Evolutionary conservation across 1,140 invertebrate species (phyloP).

Genomic region (Macrostomum lignano): DNA sequence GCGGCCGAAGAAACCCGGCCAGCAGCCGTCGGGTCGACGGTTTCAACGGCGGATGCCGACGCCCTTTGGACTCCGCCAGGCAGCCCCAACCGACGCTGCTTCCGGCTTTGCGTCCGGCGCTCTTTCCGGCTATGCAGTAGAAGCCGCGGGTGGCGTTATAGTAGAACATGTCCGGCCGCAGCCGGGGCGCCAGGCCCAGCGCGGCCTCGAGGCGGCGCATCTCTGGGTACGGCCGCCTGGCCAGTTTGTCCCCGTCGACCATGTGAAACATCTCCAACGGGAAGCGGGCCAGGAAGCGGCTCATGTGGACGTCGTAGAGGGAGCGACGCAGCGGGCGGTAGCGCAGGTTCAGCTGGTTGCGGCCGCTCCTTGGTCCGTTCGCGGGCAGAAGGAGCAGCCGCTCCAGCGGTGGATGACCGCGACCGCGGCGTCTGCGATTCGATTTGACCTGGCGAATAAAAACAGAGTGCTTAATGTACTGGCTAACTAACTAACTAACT

Average conservation of each 20-base stretch:
- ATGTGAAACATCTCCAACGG: conserved; percentile 48
- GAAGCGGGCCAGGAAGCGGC: conserved; percentile 52
- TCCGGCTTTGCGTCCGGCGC: not conserved
- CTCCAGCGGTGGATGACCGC: no score
- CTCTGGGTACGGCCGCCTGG: conserved; percentile 52
- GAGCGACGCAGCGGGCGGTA: conserved; percentile 43
- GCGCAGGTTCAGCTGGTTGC: conserved; percentile 11
- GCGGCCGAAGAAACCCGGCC: no score
- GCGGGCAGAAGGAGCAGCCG: no score
- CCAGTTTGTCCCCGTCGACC: conserved; percentile 54
- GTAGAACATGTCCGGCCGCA: conserved; percentile 11
- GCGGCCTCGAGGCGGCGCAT: conserved; percentile 55
- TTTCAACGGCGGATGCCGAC: no score
- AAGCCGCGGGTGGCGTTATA: conserved; percentile 25
- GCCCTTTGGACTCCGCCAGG: conserved; percentile 62
- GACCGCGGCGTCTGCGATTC: no score
- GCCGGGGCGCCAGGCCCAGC: conserved; percentile 40
- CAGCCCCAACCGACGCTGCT: conserved; percentile 34
- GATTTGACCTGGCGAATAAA: no score
- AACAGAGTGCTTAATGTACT: no score
- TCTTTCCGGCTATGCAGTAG: conserved; percentile 24
- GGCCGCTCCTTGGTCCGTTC: no score
- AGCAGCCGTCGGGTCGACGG: no score
- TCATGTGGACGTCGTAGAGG: conserved; percentile 47
- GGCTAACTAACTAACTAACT: no score